Evolutionary conservation across 2,113 vertebrate species (phyloP).

Genomic region (Conger conger): DNA sequence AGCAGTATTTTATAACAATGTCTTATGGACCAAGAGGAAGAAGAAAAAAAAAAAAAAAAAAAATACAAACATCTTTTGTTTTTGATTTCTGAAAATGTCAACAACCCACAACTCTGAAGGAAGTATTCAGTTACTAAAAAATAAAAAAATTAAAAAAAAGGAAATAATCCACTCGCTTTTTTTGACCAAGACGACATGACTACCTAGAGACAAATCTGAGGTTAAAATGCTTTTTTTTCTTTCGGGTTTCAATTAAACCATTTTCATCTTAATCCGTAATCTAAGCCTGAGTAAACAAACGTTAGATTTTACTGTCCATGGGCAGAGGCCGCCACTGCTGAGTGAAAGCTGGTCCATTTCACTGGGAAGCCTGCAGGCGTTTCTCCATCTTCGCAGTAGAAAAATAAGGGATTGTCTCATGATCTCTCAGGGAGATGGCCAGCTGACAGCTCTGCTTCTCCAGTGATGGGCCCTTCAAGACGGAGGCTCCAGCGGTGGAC

Average conservation of each 20-base stretch:
- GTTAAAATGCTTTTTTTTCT: slow-evolving; percentile 73
- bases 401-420: slow-evolving; percentile 27
- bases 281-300: slow-evolving; percentile 90
- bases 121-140: slow-evolving; percentile 81
- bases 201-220: slow-evolving; percentile 84
- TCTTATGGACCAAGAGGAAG: slow-evolving; percentile 51
- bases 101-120: slow-evolving; percentile 70
- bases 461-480: slow-evolving; percentile 57
- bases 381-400: slow-evolving; percentile 14
- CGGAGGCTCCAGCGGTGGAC: slow-evolving; percentile 47
- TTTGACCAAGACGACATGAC: slow-evolving; percentile 84
- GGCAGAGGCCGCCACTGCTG: slow-evolving; percentile 53
- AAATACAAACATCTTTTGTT: slow-evolving; percentile 32
- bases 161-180: slow-evolving; percentile 78
- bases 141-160: slow-evolving; percentile 75
- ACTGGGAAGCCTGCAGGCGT: neutral
- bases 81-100: slow-evolving; percentile 69
- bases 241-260: slow-evolving; percentile 46
- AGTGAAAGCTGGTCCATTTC: slow-evolving; percentile 36
- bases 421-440: slow-evolving; percentile 27
- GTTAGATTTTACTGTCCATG: slow-evolving; percentile 78
- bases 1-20: slow-evolving; percentile 60
- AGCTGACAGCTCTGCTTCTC: slow-evolving; percentile 46
- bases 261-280: slow-evolving; percentile 79
- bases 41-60: slow-evolving; percentile 40